Evolutionary conservation across 2,797 vertebrate species (phyloP).

Genomic region (Clarias platycephalus): DNA sequence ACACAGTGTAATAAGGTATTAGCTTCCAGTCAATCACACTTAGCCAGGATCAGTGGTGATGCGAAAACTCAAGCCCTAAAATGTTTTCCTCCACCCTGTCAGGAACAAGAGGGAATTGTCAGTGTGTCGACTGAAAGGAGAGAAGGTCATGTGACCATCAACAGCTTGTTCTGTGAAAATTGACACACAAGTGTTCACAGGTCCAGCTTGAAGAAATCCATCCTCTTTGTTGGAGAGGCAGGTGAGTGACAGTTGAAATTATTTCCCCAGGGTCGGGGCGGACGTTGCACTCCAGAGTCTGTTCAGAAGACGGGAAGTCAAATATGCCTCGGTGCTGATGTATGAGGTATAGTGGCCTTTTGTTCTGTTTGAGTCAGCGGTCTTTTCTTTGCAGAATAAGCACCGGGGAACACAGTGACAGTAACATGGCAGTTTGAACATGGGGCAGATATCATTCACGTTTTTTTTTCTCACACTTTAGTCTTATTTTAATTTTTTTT

Average conservation of each 20-base stretch:
- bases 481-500: not conserved
- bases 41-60: not conserved
- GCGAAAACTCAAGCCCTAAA: not conserved
- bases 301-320: not conserved
- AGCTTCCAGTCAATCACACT: not conserved
- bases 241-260: constrained; percentile 7
- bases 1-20: constrained; percentile 3
- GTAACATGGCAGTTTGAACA: not conserved
- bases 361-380: not conserved
- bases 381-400: not conserved
- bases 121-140: not conserved
- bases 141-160: constrained; percentile 13
- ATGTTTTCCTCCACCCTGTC: too few relatives aligned
- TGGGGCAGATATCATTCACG: not conserved
- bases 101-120: not conserved
- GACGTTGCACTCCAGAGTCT: not conserved
- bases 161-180: not conserved
- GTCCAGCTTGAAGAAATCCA: not conserved
- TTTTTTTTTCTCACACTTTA: not conserved
- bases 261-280: not conserved
- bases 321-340: not conserved
- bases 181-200: not conserved
- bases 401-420: not conserved
- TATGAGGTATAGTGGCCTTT: not conserved
- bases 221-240: not conserved